Base-by-base conservation (phyloP, 37 sponge, comb jelly and placozoan species). In the Cliona cf. orientalis region DNA sequence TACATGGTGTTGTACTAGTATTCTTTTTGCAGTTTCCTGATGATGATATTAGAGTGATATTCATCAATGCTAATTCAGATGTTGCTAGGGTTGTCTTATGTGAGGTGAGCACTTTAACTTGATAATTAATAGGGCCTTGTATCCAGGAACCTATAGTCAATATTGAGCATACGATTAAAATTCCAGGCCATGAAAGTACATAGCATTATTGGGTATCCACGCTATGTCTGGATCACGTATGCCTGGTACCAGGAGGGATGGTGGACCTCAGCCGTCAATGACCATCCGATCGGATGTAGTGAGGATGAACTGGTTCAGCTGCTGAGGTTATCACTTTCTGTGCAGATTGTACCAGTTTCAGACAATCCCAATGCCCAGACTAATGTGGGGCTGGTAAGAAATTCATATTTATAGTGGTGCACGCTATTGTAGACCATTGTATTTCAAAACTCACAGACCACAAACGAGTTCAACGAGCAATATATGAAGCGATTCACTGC, bases 141-240 rank as follows among this genome's bases (percentile, higher is more conserved):
- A n/a, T n/a, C n/a, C n/a, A n/a, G n/a, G n/a, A n/a, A n/a, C n/a
- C n/a, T n/a, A n/a, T n/a, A n/a, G n/a, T n/a, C n/a, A n/a, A n/a
- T n/a, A n/a, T n/a, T n/a, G n/a, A n/a, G n/a, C n/a, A n/a, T n/a
- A n/a, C n/a, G n/a, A n/a, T n/a, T n/a, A n/a, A n/a, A n/a, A n/a
- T n/a, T n/a, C n/a, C n/a, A n/a, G n/a, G n/a, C n/a, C n/a, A n/a
- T n/a, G n/a, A n/a, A n/a, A n/a, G n/a, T n/a, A n/a, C n/a, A n/a
- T 4, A 43, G 28, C 41, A 56, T 38, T 21, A n/a, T 57, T 32
- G 39, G 23, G 17, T 69, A 80, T 49, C 71, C 80, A 23, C 39
- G 31, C n/a, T 80, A 80, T 69, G 69, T 43, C 23, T 80, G 80
- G 80, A 56, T 80, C 19, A 39, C 60, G 26, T 69, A 69, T 53